Evolutionary conservation across 2,888 invertebrate genomes (phyloP).

Genomic region (Holacanthella duospinosa): DNA sequence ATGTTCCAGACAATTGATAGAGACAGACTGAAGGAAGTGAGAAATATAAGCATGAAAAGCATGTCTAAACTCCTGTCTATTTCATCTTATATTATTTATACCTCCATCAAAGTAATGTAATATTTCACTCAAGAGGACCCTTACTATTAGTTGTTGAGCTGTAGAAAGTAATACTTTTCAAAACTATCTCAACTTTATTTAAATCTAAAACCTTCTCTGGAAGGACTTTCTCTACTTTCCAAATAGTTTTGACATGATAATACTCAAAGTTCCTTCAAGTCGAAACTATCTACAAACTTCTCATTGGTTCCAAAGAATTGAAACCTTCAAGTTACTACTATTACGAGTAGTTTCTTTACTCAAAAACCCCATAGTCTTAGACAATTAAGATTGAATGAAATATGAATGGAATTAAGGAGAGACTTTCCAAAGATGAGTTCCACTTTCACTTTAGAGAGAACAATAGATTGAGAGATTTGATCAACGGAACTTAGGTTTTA

Average conservation of each 20-base stretch:
- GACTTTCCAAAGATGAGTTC: not conserved
- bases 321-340: too few species aligned
- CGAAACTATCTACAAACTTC: not conserved
- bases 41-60: conserved; percentile 2
- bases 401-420: not conserved
- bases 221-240: too few species aligned
- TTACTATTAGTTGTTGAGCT: not conserved
- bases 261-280: not conserved
- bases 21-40: conserved; percentile 15
- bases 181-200: not conserved
- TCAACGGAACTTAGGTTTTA: too few species aligned
- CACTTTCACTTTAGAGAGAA: not conserved
- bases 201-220: not conserved
- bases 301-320: too few species aligned
- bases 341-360: too few species aligned
- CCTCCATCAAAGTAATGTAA: conserved; percentile 5
- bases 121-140: not conserved
- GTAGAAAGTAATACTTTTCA: not conserved
- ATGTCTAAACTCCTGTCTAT: not conserved
- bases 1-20: conserved; percentile 26
- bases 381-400: not conserved
- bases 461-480: not conserved
- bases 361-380: not conserved
- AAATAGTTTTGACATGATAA: not conserved
- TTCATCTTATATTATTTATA: conserved; percentile 1